Evolutionary conservation across 1,140 invertebrate genomes (phyloP).

Genomic region (Sycophaga agraensis): DNA sequence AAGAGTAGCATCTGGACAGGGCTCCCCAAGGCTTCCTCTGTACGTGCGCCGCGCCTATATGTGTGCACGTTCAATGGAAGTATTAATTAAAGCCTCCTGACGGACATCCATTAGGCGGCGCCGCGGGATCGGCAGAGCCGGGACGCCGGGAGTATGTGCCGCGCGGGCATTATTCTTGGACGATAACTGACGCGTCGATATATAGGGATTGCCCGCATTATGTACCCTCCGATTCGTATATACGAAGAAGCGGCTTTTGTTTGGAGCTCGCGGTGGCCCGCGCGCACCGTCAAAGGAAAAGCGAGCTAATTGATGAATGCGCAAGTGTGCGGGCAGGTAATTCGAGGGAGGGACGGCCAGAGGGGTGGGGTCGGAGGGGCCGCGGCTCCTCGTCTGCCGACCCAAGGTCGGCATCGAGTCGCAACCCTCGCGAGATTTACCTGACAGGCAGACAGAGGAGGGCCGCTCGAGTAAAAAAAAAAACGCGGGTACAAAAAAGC

Average conservation of each 20-base stretch:
- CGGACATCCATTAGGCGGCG: constrained; percentile 15
- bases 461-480: not conserved
- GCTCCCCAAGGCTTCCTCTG: too few relatives aligned
- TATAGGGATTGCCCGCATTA: not conserved
- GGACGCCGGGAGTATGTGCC: too few relatives aligned
- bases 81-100: constrained; percentile 25
- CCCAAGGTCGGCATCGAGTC: constrained; percentile 20
- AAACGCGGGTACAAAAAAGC: not conserved
- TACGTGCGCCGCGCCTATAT: too few relatives aligned
- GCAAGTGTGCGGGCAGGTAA: constrained; percentile 30
- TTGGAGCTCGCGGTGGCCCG: too few relatives aligned
- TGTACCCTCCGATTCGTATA: not conserved
- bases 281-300: not conserved
- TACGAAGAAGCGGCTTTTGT: not conserved
- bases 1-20: too few relatives aligned
- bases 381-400: not conserved
- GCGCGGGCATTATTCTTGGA: constrained; percentile 10
- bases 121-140: too few relatives aligned
- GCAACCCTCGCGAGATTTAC: constrained; percentile 28
- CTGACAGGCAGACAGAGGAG: constrained; percentile 28
- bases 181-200: constrained; percentile 17
- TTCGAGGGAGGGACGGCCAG: constrained; percentile 25
- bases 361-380: too few relatives aligned
- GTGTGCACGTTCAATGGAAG: not conserved
- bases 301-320: constrained; percentile 28